phyloP scores from a whole-genome alignment of 2,888 invertebrate genomes.

The Ormyrus thymus region DNA sequence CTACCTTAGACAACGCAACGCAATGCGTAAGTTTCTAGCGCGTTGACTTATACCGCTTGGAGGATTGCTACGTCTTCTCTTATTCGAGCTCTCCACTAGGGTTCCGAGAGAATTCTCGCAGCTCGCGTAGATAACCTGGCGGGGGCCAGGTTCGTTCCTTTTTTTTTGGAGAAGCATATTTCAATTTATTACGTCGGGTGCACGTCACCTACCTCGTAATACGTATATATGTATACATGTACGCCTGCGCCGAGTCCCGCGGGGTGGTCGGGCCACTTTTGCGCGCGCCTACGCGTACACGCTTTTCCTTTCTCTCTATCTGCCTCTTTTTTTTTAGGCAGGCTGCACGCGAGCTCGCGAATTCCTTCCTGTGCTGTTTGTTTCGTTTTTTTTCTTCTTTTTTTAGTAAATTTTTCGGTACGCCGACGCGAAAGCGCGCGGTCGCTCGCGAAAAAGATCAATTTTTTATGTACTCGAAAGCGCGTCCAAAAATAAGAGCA shows the following conservation, averaged over 20 bases:
- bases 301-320: conserved; percentile 6
- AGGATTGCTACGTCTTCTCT: conserved; percentile 72
- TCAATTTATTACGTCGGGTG: conserved; percentile 67
- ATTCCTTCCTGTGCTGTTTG: neutral
- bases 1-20: conserved; percentile 57
- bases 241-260: neutral
- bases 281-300: neutral
- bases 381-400: neutral
- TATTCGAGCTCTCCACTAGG: conserved; percentile 67
- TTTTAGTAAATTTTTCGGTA: neutral
- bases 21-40: conserved; percentile 65
- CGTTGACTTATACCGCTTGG: conserved; percentile 71
- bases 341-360: neutral
- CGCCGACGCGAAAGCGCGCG: neutral
- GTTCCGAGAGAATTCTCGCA: conserved; percentile 43
- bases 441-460: conserved; percentile 9
- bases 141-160: conserved; percentile 6
- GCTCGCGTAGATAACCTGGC: conserved; percentile 3
- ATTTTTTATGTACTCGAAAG: conserved; percentile 34
- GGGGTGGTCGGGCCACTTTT: neutral
- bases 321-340: neutral
- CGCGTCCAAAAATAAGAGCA: conserved; percentile 21
- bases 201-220: conserved; percentile 16
- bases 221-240: neutral
- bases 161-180: conserved; percentile 63